A percentile compares a stretch with the other conserved stretches of the same genome.
Conservation (phyloP, 2,888 invertebrate species). For the Aleiodes leptofemur region DNA sequence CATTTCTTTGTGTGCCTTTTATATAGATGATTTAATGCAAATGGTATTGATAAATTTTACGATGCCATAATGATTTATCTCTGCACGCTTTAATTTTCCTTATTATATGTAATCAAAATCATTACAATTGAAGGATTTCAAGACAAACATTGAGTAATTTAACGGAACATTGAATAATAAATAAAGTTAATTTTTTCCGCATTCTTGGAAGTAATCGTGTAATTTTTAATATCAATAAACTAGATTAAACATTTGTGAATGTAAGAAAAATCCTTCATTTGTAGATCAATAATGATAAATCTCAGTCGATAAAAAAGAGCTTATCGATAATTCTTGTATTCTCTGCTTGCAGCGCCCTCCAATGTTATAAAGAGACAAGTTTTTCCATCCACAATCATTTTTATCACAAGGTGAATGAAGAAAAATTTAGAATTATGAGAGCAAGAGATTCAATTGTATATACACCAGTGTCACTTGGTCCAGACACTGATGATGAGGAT, state of each 20-base stretch:
- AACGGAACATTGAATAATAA: no score
- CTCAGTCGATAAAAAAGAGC: conserved; percentile 11
- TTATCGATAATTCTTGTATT: conserved; percentile 5
- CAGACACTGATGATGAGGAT: conserved; percentile 73
- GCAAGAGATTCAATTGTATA: conserved; percentile 71
- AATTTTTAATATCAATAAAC: no score
- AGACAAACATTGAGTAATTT: no score
- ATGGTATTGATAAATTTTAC: no score
- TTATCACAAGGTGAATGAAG: neutral
- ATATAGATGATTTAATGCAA: no score
- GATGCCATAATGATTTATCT: no score
- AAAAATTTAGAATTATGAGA: conserved; percentile 62
- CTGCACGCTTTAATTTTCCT: no score
- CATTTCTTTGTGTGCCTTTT: no score
- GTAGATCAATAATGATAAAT: neutral
- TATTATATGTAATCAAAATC: no score
- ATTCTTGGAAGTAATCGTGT: no score
- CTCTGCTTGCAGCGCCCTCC: conserved; percentile 23
- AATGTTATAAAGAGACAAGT: conserved; percentile 14
- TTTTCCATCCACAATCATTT: neutral
- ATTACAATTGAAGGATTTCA: no score
- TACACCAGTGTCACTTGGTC: conserved; percentile 72
- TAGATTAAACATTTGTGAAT: neutral
- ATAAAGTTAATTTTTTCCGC: no score
- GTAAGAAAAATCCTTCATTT: neutral